Conservation (phyloP, 2,113 vertebrate genomes). For the Heloderma charlesbogerti region DNA sequence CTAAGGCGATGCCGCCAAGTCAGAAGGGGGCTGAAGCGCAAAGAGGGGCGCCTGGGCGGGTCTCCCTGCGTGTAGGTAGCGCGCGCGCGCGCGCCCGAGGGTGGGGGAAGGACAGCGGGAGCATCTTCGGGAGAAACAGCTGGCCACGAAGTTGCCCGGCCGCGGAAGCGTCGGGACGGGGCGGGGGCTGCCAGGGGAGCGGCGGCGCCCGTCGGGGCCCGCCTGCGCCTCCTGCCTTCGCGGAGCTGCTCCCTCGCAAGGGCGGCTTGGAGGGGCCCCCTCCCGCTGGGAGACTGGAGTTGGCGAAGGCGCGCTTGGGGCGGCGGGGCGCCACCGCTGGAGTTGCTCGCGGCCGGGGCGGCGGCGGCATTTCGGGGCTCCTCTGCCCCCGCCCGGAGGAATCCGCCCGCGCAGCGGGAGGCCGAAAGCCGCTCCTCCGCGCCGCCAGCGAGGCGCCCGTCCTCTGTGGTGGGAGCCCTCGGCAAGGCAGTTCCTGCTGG, state of each 20-base stretch:
- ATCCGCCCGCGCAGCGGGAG: not conserved
- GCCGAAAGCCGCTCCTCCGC: too few species aligned
- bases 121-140: not conserved
- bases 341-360: not conserved
- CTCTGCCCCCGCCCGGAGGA: not conserved
- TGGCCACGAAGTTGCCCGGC: not conserved
- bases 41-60: not conserved
- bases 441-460: too few species aligned
- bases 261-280: not conserved
- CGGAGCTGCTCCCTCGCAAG: not conserved
- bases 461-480: not conserved
- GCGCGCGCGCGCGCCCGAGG: not conserved
- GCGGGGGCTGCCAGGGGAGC: not conserved
- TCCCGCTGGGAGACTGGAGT: not conserved
- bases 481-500: not conserved
- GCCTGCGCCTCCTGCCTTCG: not conserved
- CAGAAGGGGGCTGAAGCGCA: not conserved
- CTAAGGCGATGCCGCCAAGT: not conserved
- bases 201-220: not conserved
- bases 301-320: not conserved
- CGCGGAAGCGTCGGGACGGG: not conserved
- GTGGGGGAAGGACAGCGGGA: not conserved
- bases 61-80: not conserved
- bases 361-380: not conserved
- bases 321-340: not conserved